Evolutionary conservation across 92 coral and sea anemone genomes (phyloP), one percentile per base, ranked within the genome.

Genomic region (Zoanthus solanderi): DNA sequence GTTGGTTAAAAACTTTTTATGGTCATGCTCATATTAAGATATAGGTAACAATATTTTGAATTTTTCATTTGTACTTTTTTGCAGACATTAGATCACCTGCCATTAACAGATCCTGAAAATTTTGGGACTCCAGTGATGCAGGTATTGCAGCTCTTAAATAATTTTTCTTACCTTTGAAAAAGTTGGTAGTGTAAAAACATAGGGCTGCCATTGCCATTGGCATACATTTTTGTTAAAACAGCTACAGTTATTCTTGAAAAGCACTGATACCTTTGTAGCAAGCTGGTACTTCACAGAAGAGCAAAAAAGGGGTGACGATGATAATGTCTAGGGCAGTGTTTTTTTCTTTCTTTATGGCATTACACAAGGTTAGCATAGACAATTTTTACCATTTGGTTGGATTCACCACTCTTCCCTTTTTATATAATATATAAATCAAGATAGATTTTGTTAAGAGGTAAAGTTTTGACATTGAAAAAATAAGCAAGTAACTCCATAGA

Each of bases 41-140:
- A 12, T 63, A 50, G n/a, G 11, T 74, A 23, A 44, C 15, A 10
- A 44, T 56, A 37, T 37, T 75, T 81, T 34, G 47, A 30, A 63
- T 65, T 72, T 83, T 90, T 32, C 74, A 30, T 89, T 83, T 87
- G 28, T 29, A 17, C 48, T 63, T 77, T 54, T 63, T 63, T 88
- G 29, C 93, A 96, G 98, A 97, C 99, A 67, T 88, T 97, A 79
- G 99, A 97, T 66, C 99, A 97, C 87, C 94, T 95, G 75, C 99
- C 99, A n/a, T 88, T 97, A 11, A 97, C 98, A 17, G 97, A 97
- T 80, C 99, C 99, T 66, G 99, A 97, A 87, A 97, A 97, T 78
- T 97, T 97, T 97, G 99, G 99, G 4, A 97, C 99, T 34, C 99
- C 99, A 83, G 99, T 97, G 14, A 90, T 97, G 65, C 99, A 97